Percentiles rank a stretch among this genome's conserved stretches.
Conservation (phyloP, 2,888 invertebrate genomes). For the Creontiades dilutus region DNA sequence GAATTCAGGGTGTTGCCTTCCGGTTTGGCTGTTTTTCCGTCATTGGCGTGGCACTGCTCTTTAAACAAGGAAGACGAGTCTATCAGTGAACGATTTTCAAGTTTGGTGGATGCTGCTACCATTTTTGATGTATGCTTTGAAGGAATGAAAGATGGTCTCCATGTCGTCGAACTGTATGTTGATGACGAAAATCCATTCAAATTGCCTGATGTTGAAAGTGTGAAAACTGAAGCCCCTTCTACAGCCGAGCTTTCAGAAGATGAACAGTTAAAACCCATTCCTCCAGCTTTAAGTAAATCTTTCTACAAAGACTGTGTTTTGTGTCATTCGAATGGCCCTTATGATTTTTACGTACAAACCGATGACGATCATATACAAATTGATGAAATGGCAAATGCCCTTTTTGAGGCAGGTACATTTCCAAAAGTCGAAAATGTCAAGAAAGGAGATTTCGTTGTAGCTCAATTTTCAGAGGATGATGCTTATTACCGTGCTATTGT, state of each 20-base stretch:
- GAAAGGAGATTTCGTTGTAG: conserved; percentile 64
- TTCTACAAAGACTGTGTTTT: conserved; percentile 54
- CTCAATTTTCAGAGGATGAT: conserved; percentile 74
- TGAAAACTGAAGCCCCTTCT: not conserved
- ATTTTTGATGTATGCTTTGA: not conserved
- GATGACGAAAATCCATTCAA: not conserved
- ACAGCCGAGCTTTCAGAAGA: not conserved
- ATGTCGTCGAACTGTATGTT: not conserved
- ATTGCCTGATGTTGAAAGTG: not conserved
- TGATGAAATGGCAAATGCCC: conserved; percentile 77
- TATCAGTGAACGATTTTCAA: not conserved
- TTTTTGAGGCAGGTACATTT: conserved; percentile 51
- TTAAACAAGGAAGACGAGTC: not conserved
- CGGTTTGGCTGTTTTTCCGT: conserved; percentile 76
- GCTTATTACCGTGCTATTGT: conserved; percentile 76
- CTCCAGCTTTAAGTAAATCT: conserved; percentile 4
- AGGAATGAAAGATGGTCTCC: not conserved
- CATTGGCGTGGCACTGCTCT: conserved; percentile 28
- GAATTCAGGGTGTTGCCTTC: conserved; percentile 77
- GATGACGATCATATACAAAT: conserved; percentile 82
- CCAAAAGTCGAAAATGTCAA: conserved; percentile 7
- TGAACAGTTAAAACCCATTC: not conserved
- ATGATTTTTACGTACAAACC: conserved; percentile 87
- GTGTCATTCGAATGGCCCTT: conserved; percentile 84
- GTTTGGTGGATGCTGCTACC: not conserved